Evolutionary conservation across 2,797 vertebrate species (phyloP), one percentile per base, ranked within the genome.

Genomic region (Spea hammondii): DNA sequence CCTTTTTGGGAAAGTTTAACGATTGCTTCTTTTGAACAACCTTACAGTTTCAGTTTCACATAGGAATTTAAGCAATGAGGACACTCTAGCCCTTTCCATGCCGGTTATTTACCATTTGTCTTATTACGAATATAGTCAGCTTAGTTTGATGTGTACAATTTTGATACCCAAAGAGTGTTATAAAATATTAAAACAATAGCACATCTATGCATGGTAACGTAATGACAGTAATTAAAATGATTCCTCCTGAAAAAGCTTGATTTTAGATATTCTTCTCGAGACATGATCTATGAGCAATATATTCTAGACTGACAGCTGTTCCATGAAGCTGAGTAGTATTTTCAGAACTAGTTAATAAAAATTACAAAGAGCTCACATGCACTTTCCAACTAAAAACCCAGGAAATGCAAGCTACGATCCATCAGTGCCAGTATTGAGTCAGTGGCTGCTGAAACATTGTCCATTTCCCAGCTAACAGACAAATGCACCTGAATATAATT

Each of bases 401-500:
- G 13, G 55, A 75, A 79, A 54, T 17, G 13, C 12, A 44, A 66
- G 53, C 49, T 32, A 70, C 78, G 32, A 79, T 79, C 69, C 59
- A 79, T 74, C 78, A 75, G 66, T 79, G 78, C 72, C 78, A 79
- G 5, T 9, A 65, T 47, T 74, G 54, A 65, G 59, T 46, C 57
- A 74, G 72, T 74, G 65, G 65, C 78, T 79, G 72, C 78, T 79
- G 72, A 79, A 79, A 79, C 66, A 70, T 55, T 79, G 78, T 79
- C 78, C 78, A 55, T 79, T 79, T 79, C 72, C 57, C 47, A 32
- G 74, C 72, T 66, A 79, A 70, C 62, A 79, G 78, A 79, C 78
- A 74, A 79, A 79, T 79, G 78, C 60, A 70, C 57, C 72, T 70
- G 78, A 79, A 79, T 79, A 79, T 79, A 75, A 79, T 79, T 79